Evolutionary conservation across 1,140 invertebrate genomes (phyloP).

Genomic region (Myzus persicae): DNA sequence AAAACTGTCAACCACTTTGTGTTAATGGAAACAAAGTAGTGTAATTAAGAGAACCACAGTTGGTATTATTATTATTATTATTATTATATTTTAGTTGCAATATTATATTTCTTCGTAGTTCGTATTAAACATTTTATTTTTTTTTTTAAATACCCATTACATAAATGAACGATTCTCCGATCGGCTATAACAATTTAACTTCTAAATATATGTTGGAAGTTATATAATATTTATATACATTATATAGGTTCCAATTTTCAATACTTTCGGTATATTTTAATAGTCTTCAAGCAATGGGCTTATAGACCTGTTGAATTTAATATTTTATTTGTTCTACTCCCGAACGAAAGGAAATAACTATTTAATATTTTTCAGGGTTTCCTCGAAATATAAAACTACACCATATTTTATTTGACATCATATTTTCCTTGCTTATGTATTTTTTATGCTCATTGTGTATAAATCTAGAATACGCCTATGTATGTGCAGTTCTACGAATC

Average conservation of each 20-base stretch:
- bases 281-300: neutral
- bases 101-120: neutral
- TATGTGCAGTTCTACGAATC: neutral
- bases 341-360: neutral
- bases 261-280: neutral
- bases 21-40: neutral
- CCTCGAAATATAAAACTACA: neutral
- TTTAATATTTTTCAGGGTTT: neutral
- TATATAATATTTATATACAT: neutral
- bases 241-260: neutral
- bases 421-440: neutral
- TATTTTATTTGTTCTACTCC: neutral
- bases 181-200: neutral
- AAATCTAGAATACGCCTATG: neutral
- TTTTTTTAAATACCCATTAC: neutral
- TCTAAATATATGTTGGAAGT: neutral
- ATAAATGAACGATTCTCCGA: neutral
- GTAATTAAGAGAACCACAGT: neutral
- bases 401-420: neutral
- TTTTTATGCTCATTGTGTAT: neutral
- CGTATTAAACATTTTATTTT: neutral
- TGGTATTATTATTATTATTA: neutral
- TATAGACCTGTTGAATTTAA: neutral
- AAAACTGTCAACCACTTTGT: neutral
- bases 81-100: neutral